These are phyloP conservation scores for Protaetia brevitarsis DNA, from an alignment of 1,140 invertebrate genomes.

Conservation along the genomic window DNA sequence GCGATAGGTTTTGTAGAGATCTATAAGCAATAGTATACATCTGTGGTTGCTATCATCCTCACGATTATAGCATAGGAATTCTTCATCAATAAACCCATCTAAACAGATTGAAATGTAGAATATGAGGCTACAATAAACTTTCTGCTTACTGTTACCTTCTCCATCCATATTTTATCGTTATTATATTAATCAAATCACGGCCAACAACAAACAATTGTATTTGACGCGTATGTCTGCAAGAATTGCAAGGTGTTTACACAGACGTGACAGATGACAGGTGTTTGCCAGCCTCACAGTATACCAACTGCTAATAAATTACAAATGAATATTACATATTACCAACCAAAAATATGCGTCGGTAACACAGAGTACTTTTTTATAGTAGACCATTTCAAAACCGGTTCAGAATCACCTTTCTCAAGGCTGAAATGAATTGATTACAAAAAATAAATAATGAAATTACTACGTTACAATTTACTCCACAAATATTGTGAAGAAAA, in stretches of 20 bases:
- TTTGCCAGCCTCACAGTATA: not conserved
- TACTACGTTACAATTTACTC: no score
- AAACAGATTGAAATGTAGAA: not conserved
- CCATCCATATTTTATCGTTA: not conserved
- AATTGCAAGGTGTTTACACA: not conserved
- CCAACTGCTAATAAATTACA: not conserved
- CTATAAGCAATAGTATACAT: not conserved
- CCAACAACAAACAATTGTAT: not conserved
- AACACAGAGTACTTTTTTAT: not conserved
- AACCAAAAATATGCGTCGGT: not conserved
- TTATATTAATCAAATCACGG: not conserved
- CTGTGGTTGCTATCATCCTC: not conserved
- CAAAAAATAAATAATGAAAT: no score
- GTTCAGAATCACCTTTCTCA: no score
- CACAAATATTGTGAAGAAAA: no score
- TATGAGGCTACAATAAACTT: not conserved
- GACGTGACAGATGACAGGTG: not conserved
- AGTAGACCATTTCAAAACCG: no score
- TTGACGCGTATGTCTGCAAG: no score
- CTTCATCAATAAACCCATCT: not conserved
- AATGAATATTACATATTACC: not conserved
- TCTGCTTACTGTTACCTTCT: not conserved
- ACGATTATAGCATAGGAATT: not conserved
- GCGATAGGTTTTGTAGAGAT: constrained; percentile 2
- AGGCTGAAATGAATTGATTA: no score